phyloP scores from a whole-genome alignment of 1,140 invertebrate species.

The Drosophila grimshawi region DNA sequence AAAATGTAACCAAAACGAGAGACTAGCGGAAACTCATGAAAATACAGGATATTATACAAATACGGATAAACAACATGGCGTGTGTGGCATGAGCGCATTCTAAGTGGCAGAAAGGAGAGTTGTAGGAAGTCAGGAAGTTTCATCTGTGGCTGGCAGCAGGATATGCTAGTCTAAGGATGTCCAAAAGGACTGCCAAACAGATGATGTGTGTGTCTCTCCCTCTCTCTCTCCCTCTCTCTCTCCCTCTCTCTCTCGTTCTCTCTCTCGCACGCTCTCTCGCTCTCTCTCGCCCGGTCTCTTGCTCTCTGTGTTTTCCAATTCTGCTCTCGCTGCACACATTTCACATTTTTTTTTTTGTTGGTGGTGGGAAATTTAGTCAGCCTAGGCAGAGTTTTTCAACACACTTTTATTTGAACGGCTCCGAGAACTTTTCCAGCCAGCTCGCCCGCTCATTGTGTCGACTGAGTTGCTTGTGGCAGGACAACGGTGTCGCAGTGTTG shows the following conservation, averaged over 20 bases:
- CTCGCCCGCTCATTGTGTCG: slow-evolving; percentile 79
- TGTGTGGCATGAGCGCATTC: background rate
- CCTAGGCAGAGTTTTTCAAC: slow-evolving; percentile 42
- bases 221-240: background rate
- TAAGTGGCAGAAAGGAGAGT: slow-evolving; percentile 61
- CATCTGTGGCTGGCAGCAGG: slow-evolving; percentile 61
- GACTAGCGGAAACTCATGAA: slow-evolving; percentile 70
- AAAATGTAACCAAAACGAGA: slow-evolving; percentile 20
- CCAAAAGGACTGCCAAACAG: slow-evolving; percentile 48
- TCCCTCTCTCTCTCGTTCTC: slow-evolving; percentile 3
- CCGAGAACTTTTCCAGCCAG: slow-evolving; percentile 76
- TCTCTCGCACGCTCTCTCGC: slow-evolving; percentile 8
- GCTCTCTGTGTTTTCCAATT: background rate
- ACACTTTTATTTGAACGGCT: slow-evolving; percentile 40
- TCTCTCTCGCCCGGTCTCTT: slow-evolving; percentile 1
- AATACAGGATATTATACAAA: slow-evolving; percentile 79
- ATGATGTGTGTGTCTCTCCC: slow-evolving; percentile 44
- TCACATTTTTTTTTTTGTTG: slow-evolving; percentile 19
- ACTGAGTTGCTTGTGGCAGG: slow-evolving; percentile 84
- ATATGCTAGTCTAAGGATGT: slow-evolving; percentile 32
- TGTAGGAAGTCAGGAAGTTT: slow-evolving; percentile 75
- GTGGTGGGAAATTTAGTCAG: slow-evolving; percentile 68
- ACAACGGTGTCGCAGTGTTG: slow-evolving; percentile 60
- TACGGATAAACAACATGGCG: slow-evolving; percentile 36
- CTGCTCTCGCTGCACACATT: slow-evolving; percentile 35